Percentiles rank a stretch among this genome's conserved stretches.
Evolutionary conservation across 2,113 vertebrate genomes (phyloP).

Genomic region (Lipotes vexillifer): DNA sequence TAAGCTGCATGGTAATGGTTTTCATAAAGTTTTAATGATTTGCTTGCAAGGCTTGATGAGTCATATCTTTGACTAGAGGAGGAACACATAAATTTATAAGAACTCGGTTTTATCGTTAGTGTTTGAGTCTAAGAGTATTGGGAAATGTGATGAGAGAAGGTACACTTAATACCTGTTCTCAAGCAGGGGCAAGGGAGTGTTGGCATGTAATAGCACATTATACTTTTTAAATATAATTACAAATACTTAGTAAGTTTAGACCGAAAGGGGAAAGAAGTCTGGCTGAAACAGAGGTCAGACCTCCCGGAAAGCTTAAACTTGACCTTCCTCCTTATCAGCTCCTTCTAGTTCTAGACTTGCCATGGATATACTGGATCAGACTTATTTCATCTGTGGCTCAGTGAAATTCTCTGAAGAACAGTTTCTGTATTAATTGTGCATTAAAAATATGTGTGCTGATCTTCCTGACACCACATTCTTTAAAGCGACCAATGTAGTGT

Average conservation of each 20-base stretch:
- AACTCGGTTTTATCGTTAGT: not conserved
- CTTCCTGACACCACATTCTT: not conserved
- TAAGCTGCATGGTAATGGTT: not conserved
- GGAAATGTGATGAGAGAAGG: not conserved
- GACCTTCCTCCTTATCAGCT: not conserved
- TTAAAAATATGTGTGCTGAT: not conserved
- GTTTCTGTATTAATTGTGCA: not conserved
- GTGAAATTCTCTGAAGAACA: not conserved
- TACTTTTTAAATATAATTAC: not conserved
- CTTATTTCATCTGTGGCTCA: not conserved
- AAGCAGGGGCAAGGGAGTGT: not conserved
- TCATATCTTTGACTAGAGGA: conserved; percentile 7
- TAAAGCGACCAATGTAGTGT: not conserved
- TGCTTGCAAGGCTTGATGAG: not conserved
- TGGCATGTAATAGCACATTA: not conserved
- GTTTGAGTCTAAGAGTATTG: not conserved
- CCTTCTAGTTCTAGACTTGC: not conserved
- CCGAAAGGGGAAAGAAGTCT: not conserved
- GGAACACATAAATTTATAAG: not conserved
- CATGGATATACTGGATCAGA: not conserved
- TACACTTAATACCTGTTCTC: not conserved
- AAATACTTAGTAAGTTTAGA: not conserved
- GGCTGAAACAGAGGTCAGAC: not conserved
- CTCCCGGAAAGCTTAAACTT: not conserved
- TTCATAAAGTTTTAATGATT: conserved; percentile 29